These are phyloP conservation scores for Gila robusta DNA, from an alignment of 2,797 vertebrate genomes.

Conservation along the genomic window DNA sequence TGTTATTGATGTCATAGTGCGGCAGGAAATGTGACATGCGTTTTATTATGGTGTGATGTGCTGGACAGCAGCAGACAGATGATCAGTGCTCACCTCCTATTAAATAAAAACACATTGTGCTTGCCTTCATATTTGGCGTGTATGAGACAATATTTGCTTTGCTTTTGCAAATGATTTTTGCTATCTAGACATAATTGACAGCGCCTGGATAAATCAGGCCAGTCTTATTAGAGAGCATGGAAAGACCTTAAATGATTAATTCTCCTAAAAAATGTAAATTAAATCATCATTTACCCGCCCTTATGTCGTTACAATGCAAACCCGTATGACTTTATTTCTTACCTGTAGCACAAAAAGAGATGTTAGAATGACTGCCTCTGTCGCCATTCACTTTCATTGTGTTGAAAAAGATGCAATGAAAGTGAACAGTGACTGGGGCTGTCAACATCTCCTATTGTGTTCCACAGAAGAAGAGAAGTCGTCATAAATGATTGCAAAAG, in stretches of 20 bases:
- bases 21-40: slow-evolving; percentile 47
- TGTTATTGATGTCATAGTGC: slow-evolving; percentile 49
- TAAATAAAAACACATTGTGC: not conserved
- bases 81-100: not conserved
- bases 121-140: not conserved
- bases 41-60: slow-evolving; percentile 37
- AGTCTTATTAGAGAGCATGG: not conserved
- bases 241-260: not conserved
- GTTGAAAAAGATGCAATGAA: not conserved
- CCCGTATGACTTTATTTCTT: slow-evolving; percentile 8
- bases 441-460: not conserved
- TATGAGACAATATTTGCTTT: slow-evolving; percentile 1
- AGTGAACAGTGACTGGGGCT: slow-evolving; percentile 3
- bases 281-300: not conserved
- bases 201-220: not conserved
- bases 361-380: not conserved
- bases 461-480: not conserved
- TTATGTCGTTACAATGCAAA: not conserved
- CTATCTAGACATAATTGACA: not conserved
- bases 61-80: slow-evolving; percentile 8
- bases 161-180: slow-evolving; percentile 2
- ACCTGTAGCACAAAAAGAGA: not conserved
- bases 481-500: not conserved
- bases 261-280: not conserved
- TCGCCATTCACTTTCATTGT: not conserved